Evolutionary conservation across 2,113 vertebrate species (phyloP).

Genomic region (Takifugu bimaculatus): DNA sequence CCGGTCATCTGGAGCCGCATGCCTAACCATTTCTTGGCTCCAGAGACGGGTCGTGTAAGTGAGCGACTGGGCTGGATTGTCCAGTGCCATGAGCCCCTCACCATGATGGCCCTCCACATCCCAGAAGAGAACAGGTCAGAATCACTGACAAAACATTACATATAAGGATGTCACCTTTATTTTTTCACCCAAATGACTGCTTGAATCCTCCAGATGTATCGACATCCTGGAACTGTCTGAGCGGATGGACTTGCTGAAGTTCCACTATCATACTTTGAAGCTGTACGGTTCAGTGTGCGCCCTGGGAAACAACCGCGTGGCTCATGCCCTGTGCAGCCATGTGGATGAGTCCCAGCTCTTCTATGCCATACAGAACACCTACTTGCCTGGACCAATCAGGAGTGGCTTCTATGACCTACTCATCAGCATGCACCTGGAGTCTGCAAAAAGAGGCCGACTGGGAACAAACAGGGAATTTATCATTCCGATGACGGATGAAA

Average conservation of each 20-base stretch:
- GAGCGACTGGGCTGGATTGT: conserved; percentile 88
- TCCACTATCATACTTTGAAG: conserved; percentile 88
- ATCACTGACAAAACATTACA: not conserved
- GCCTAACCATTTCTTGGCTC: conserved; percentile 83
- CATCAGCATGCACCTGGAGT: conserved; percentile 91
- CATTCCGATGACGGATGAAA: conserved; percentile 85
- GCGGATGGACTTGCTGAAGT: conserved; percentile 80
- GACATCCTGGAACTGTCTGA: conserved; percentile 92
- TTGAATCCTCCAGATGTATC: conserved; percentile 76
- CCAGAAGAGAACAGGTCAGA: conserved; percentile 90
- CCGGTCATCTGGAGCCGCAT: conserved; percentile 94
- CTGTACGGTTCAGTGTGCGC: conserved; percentile 90
- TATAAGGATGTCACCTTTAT: not conserved
- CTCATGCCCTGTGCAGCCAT: conserved; percentile 90
- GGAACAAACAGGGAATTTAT: conserved; percentile 94
- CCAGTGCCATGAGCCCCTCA: conserved; percentile 81
- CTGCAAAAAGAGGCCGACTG: conserved; percentile 86
- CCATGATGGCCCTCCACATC: conserved; percentile 96
- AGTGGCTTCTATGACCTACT: conserved; percentile 91
- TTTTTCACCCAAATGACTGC: not conserved
- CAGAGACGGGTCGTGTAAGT: conserved; percentile 75
- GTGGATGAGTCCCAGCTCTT: conserved; percentile 91
- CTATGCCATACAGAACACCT: conserved; percentile 86
- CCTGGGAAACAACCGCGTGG: conserved; percentile 91
- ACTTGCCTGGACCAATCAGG: conserved; percentile 84